Conservation (phyloP, 2,888 invertebrate species). For the Gari tellinella region DNA sequence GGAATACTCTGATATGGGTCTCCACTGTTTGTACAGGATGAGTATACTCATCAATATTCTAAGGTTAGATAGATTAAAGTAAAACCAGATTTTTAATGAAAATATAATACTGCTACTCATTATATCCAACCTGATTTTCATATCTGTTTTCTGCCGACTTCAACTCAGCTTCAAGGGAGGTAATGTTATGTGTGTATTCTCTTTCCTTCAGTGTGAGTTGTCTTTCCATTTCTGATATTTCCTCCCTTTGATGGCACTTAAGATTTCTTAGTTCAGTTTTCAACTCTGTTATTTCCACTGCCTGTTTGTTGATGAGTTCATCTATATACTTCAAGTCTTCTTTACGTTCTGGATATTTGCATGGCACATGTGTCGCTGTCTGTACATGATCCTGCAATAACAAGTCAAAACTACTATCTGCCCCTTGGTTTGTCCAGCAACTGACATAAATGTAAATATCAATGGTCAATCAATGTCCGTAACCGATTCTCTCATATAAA, state of each 20-base stretch:
- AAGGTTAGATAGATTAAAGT: no score
- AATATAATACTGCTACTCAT: no score
- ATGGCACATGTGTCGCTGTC: constrained; percentile 12
- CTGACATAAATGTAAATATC: background rate
- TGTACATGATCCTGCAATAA: background rate
- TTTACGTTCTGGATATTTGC: constrained; percentile 39
- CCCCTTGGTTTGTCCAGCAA: background rate
- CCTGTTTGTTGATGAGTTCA: constrained; percentile 78
- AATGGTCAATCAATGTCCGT: no score
- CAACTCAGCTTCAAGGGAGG: constrained; percentile 65
- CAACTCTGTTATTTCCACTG: constrained; percentile 73
- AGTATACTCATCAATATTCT: no score
- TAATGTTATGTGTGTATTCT: constrained; percentile 58
- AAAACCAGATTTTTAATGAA: no score
- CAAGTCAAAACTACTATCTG: background rate
- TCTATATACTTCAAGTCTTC: constrained; percentile 74
- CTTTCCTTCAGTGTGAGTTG: constrained; percentile 64
- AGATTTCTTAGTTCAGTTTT: constrained; percentile 66
- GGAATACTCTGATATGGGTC: no score
- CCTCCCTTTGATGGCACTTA: constrained; percentile 65
- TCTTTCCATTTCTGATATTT: constrained; percentile 66
- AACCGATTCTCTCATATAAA: no score
- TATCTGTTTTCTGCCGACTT: constrained; percentile 68
- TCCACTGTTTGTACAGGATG: no score
- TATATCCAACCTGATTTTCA: constrained; percentile 64